phyloP scores from a whole-genome alignment of 1,140 invertebrate genomes.

The Penaeus vannamei region DNA sequence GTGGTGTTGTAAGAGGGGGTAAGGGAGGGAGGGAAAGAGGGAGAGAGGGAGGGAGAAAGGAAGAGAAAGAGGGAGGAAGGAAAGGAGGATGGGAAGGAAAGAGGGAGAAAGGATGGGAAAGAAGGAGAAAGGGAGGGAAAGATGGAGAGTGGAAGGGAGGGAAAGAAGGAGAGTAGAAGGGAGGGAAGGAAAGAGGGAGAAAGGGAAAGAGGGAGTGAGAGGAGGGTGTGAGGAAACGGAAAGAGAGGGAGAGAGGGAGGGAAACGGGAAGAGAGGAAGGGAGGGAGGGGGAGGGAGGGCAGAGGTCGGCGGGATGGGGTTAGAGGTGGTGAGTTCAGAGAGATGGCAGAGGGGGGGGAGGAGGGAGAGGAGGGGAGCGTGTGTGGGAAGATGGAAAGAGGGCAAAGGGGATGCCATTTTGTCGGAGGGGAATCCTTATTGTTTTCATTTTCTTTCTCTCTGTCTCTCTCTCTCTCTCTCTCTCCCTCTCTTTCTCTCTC shows the following conservation, averaged over 20 bases:
- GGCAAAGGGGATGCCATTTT: too few species aligned
- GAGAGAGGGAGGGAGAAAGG: neutral
- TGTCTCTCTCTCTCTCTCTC: neutral
- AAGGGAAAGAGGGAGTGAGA: neutral
- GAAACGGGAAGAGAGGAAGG: neutral
- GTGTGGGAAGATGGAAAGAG: too few species aligned
- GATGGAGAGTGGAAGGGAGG: slow-evolving; percentile 10
- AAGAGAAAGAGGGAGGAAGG: neutral
- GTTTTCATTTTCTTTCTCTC: neutral
- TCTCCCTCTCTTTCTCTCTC: too few species aligned
- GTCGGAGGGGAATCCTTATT: too few species aligned
- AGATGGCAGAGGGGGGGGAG: too few species aligned
- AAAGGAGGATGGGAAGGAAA: neutral
- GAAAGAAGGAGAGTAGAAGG: neutral
- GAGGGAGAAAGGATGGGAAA: neutral
- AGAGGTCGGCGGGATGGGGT: neutral
- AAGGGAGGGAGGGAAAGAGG: neutral
- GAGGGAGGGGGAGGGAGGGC: neutral
- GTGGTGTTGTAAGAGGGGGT: too few species aligned
- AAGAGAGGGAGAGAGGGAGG: too few species aligned
- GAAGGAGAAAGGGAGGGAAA: neutral
- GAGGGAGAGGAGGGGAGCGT: neutral
- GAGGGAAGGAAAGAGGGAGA: neutral
- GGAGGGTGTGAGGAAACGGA: too few species aligned
- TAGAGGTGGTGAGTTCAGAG: too few species aligned